These are phyloP conservation scores for Ceratina japonica DNA, from an alignment of 1,140 invertebrate genomes.

Conservation along the genomic window DNA sequence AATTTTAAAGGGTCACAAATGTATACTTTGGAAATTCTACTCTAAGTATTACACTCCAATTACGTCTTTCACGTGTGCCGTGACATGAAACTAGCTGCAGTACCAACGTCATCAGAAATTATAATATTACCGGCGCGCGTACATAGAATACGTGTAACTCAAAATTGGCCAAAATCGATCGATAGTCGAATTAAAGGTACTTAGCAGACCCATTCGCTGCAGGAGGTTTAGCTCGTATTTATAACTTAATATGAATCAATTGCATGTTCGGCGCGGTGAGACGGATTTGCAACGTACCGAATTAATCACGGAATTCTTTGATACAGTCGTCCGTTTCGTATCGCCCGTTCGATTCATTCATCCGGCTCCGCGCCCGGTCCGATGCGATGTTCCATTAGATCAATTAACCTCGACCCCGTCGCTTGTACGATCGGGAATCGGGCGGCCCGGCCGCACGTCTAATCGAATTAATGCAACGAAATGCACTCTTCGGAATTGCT, in stretches of 20 bases:
- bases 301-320: constrained; percentile 23
- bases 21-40: background rate
- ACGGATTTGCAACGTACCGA: constrained; percentile 14
- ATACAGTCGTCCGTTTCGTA: background rate
- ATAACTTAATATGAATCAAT: background rate
- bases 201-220: background rate
- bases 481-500: constrained; percentile 78
- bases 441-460: background rate
- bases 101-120: no score
- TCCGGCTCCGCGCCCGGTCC: no score
- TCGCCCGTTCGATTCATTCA: background rate
- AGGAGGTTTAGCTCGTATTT: no score
- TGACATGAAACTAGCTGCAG: no score
- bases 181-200: no score
- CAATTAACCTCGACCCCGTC: constrained; percentile 26
- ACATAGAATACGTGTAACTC: background rate
- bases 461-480: constrained; percentile 41
- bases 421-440: constrained; percentile 17
- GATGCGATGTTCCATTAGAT: constrained; percentile 33
- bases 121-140: no score
- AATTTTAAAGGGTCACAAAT: background rate
- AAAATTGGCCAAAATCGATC: background rate
- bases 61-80: background rate
- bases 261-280: background rate
- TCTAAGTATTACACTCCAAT: background rate